A percentile compares a stretch with the other conserved stretches of the same genome.
Evolutionary conservation across 2,113 vertebrate species (phyloP).

Genomic region (Stomatorhinus ivindoensis): DNA sequence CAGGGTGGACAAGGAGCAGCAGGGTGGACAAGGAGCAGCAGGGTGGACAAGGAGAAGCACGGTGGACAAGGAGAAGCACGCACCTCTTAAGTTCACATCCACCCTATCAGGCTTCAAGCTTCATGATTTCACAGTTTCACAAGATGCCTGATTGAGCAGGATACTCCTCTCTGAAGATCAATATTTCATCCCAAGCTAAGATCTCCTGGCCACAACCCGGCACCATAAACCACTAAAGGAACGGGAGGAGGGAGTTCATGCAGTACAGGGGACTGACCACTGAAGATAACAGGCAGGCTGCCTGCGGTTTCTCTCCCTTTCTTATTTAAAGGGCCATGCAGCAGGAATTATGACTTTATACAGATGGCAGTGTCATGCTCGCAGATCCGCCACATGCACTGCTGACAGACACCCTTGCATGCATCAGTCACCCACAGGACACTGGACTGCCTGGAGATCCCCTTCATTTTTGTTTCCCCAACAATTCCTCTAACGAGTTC

Average conservation of each 20-base stretch:
- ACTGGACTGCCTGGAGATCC: background rate
- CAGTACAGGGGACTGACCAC: background rate
- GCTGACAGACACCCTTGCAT: background rate
- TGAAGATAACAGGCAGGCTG: background rate
- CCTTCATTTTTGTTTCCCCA: background rate
- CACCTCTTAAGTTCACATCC: background rate
- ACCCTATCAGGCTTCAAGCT: background rate
- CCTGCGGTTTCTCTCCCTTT: background rate
- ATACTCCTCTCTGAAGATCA: background rate
- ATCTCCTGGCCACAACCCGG: background rate
- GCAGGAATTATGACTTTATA: background rate
- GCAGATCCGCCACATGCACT: background rate
- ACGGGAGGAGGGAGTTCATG: background rate
- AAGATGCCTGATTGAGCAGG: background rate
- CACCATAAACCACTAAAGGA: background rate
- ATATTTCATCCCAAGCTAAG: background rate
- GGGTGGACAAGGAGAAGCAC: background rate
- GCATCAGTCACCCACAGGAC: background rate
- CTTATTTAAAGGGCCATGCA: background rate
- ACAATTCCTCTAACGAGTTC: background rate
- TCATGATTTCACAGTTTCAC: background rate
- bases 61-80: background rate
- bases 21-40: background rate
- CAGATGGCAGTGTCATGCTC: background rate
- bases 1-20: background rate